Base-by-base conservation (phyloP, 2,797 vertebrate species). In the Anguilla anguilla region DNA sequence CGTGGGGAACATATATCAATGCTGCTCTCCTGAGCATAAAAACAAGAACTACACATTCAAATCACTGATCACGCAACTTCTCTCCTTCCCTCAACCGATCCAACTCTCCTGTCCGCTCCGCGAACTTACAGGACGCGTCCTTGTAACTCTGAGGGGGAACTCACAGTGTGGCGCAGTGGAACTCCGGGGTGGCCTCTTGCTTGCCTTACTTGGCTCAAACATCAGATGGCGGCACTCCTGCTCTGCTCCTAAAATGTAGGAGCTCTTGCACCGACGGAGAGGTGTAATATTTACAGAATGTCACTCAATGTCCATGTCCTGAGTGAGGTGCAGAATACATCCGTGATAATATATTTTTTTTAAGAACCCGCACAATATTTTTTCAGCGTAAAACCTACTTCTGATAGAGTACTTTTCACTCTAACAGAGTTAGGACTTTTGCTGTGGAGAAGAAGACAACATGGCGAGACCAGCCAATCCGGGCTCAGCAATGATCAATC, bases 21-120 rank as follows among this genome's bases (percentile, higher is more conserved):
- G 61, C 85, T 86, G 85, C 85, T 67, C 85, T 72, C 85, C 35
- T 43, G 85, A 86, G 85, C 84, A 72, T n/a, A 72, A 46, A 13
- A 53, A 46, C 22, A 11, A 22, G 85, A 67, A 86, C 85, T 86
- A 51, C 85, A 86, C 25, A 5, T 49, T 31, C 64, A 15, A 85
- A 61, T 19, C 35, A 43, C 31, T 15, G 7, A 43, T 77, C 67
- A 72, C 67, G 11, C n/a, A 72, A 11, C 67, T 13, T 0, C 5
- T 39, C 11, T 77, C 13, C 74, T 19, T 77, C 35, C 31, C 35
- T 35, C 74, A 35, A 0, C 35, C 28, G 6, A 77, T 15, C 35
- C 11, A 77, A 35, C 39, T 17, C 74, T 22, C 11, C 15, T 15
- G 11, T 43, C 74, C 15, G 6, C 31, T 35, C 17, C 11, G 31